A percentile compares a stretch with the other conserved stretches of the same genome.
Evolutionary conservation across 2,797 vertebrate species (phyloP).

Genomic region (Rallus crepitans): DNA sequence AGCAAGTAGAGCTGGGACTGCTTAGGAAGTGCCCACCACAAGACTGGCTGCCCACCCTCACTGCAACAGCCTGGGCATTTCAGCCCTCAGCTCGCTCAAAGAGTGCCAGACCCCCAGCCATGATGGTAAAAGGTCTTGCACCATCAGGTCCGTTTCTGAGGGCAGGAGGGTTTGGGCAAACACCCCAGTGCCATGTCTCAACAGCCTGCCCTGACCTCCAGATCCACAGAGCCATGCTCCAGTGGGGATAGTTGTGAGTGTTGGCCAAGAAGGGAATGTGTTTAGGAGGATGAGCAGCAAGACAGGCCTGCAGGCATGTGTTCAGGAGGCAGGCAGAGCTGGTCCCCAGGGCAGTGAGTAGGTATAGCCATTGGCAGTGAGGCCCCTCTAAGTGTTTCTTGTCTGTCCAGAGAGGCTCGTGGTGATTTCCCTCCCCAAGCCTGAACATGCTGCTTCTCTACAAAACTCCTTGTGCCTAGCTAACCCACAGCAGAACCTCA

Average conservation of each 20-base stretch:
- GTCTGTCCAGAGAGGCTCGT: background rate
- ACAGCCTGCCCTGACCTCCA: background rate
- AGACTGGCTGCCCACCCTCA: background rate
- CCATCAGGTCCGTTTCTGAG: background rate
- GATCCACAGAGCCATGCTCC: background rate
- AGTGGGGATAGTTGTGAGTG: background rate
- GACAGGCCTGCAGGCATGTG: background rate
- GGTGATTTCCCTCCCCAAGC: background rate
- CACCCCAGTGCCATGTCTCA: background rate
- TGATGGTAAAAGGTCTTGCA: background rate
- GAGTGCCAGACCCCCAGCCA: background rate
- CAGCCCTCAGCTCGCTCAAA: background rate
- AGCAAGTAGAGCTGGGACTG: background rate
- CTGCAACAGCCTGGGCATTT: background rate
- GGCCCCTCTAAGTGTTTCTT: background rate
- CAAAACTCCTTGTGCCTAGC: background rate
- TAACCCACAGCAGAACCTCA: background rate
- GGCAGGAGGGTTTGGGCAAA: background rate
- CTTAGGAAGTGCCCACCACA: background rate
- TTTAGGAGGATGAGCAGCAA: background rate
- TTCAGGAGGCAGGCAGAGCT: background rate
- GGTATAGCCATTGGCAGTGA: background rate
- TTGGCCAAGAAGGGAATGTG: background rate
- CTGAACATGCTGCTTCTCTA: constrained; percentile 1
- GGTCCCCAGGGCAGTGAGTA: background rate